These are phyloP conservation scores for Mustela nigripes DNA, from an alignment of 2,113 vertebrate species.

Conservation along the genomic window DNA sequence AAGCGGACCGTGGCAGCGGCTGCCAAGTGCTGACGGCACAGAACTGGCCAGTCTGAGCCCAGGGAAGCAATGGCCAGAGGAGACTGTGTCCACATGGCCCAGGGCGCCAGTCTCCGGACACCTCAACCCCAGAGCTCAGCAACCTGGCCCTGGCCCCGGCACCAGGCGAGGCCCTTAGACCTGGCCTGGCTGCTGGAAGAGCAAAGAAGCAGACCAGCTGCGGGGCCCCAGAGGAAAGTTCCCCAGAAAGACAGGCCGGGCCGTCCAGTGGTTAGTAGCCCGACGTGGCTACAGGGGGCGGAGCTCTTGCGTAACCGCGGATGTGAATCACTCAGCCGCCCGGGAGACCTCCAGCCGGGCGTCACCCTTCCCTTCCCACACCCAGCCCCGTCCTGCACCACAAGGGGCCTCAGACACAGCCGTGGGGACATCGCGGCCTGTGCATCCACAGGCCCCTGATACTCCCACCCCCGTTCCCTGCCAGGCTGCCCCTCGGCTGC, in stretches of 20 bases:
- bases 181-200: no score
- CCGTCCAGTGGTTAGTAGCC: background rate
- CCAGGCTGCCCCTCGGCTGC: constrained; percentile 51
- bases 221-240: fast-evolving
- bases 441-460: fast-evolving
- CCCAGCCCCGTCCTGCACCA: background rate
- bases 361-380: background rate
- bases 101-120: background rate
- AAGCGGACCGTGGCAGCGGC: constrained; percentile 60
- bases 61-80: background rate
- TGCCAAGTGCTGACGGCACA: constrained; percentile 87
- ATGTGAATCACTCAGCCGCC: background rate
- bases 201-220: fast-evolving
- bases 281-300: background rate
- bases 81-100: background rate
- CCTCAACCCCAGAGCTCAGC: no score
- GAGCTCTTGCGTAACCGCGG: background rate
- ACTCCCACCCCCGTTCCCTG: background rate
- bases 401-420: background rate
- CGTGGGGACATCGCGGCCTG: fast-evolving
- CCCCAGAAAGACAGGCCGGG: background rate
- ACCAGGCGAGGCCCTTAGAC: background rate
- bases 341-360: background rate
- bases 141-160: background rate
- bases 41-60: background rate